Evolutionary conservation across 2,797 vertebrate genomes (phyloP).

Genomic region (Percopsis omiscomaycus): DNA sequence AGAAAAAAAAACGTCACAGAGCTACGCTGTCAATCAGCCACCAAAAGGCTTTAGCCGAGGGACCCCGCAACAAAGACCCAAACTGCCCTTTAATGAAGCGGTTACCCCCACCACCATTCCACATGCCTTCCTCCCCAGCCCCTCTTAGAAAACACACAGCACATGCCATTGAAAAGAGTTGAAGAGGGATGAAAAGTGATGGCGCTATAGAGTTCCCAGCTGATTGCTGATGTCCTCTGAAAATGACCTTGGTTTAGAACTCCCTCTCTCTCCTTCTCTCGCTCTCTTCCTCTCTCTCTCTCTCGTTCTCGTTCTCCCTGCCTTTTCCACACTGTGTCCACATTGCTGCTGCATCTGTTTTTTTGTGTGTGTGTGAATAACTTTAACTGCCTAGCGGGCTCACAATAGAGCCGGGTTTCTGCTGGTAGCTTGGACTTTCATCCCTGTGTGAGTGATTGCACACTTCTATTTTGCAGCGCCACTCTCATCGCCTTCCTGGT

Average conservation of each 20-base stretch:
- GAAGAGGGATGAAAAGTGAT: constrained; percentile 46
- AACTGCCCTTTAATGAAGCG: constrained; percentile 26
- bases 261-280: not conserved
- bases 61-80: constrained; percentile 45
- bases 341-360: too few species aligned
- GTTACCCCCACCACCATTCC: not conserved
- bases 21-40: constrained; percentile 56
- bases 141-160: constrained; percentile 5
- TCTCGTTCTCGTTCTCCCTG: not conserved
- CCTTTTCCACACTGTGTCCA: not conserved
- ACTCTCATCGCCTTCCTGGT: constrained; percentile 93
- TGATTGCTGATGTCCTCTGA: constrained; percentile 58
- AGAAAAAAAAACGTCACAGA: constrained; percentile 56
- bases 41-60: constrained; percentile 45
- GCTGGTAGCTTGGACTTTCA: constrained; percentile 2
- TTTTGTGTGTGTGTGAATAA: too few species aligned
- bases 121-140: constrained; percentile 16
- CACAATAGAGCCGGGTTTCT: not conserved
- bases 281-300: constrained; percentile 15
- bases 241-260: constrained; percentile 54
- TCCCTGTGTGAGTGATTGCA: constrained; percentile 2
- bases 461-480: constrained; percentile 61
- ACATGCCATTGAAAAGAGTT: constrained; percentile 27
- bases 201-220: constrained; percentile 33
- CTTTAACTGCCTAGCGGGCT: constrained; percentile 8